Base-by-base conservation (phyloP, 2,888 invertebrate species). In the Helobdella robusta region DNA sequence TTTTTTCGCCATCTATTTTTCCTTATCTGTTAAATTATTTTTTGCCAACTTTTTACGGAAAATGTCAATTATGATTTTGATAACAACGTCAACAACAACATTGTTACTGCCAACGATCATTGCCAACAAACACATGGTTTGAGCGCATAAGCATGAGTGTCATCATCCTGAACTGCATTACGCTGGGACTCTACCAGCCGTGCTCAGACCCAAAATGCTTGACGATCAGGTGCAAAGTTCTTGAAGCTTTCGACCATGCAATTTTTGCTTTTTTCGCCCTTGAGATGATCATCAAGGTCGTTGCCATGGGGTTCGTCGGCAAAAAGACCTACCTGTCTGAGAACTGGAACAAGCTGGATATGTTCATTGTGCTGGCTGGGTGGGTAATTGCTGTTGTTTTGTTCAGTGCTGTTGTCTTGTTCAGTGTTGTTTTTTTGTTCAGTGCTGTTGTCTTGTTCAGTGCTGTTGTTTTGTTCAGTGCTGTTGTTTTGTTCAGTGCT, bases 161-260 rank as follows among this genome's bases (percentile, higher is more conserved):
- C 71, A 98, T 98, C 77, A 83, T 99, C 74, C 84, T 98, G 77
- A 98, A 98, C 84, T 98, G 98, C 83, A 85, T 98, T 73, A 99
- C 98, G 18, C 84, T 98, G 76, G 98, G 98, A 69, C 97, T 98
- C 98, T 98, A 97, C 82, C 91, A 95, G 82, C 98, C 98, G 32
- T 99, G 98, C 81, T 89, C 89, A 75, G 95, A 80, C 70, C 73
- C 74, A 52, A 72, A 74, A 30, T 98, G 98, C 80, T 83, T 71
- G 32, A 77, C 80, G 1, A 74, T 77, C 30, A 75, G 83, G 15
- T 83, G 83, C 71, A 73, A 75, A 20, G 72, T 79, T 52, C 78
- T 83, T 15, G 85, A 91, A 88, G 87, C 89, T 78, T 91, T 97
- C 81, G 98, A 98, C 81, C 94, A 98, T 81, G 89, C 93, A 77